Evolutionary conservation across 2,888 invertebrate genomes (phyloP), one percentile per base, ranked within the genome.

Genomic region (Achlya flavicornis): DNA sequence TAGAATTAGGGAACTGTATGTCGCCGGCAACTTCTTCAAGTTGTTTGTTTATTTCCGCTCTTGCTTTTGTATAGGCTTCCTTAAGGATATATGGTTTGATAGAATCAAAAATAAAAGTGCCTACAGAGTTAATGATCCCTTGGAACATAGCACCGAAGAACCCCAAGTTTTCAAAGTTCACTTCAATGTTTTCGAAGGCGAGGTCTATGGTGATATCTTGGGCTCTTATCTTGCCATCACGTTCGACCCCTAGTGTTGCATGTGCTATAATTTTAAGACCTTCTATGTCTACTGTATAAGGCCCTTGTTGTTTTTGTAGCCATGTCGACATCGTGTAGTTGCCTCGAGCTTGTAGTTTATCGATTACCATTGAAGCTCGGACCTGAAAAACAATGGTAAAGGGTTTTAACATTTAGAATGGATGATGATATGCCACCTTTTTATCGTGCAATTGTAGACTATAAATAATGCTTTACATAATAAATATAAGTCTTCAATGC

Each of bases 161-260:
- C 6, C 97, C 97, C 0, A 98, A 94, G 81, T 97, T 97, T 86
- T 97, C 95, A 78, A 98, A 98, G 79, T 98, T 96, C 90, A 98
- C 96, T 10, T 95, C 93, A 76, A 98, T 97, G 60, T 95, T 95
- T 60, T 94, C 94, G 75, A 97, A 97, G 0, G 95, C 95, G 43
- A 98, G 95, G 77, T 98, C 97, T 94, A 98, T 96, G 62, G 95
- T 95, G 73, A 98, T 97, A 67, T 96, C 95, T 77, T 97, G 96
- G 0, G 97, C 96, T 76, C 96, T 95, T 4, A 98, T 88, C 79
- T 95, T 96, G 0, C 98, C 98, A 76, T 96, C 96, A 64, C 95
- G 92, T 73, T 96, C 96, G 0, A 97, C 96, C 61, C 95, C 95
- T 19, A 98, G 92, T 48, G 94, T 95, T 0, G 97, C 97, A 63